Evolutionary conservation across 2,113 vertebrate genomes (phyloP).

Genomic region (Microtus pennsylvanicus): DNA sequence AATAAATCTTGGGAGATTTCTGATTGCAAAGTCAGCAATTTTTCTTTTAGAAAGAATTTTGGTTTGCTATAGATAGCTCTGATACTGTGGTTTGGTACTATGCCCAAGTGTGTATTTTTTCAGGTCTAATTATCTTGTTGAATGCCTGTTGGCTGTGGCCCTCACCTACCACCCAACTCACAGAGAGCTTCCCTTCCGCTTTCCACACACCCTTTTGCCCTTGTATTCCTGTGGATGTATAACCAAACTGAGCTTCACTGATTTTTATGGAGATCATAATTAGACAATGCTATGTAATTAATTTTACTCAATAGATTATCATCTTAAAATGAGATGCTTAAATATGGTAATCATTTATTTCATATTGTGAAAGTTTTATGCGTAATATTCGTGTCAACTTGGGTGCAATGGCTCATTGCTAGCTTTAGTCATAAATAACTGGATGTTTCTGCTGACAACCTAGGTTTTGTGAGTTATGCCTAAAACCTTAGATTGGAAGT

Average conservation of each 20-base stretch:
- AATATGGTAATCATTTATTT: constrained; percentile 76
- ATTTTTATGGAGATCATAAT: constrained; percentile 65
- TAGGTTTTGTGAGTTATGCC: constrained; percentile 89
- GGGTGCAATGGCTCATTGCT: constrained; percentile 81
- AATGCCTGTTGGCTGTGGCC: constrained; percentile 57
- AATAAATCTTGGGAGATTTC: constrained; percentile 76
- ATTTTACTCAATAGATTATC: constrained; percentile 72
- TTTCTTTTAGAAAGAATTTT: constrained; percentile 52
- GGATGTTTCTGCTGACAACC: constrained; percentile 90
- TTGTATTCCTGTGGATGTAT: constrained; percentile 59
- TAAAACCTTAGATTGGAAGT: constrained; percentile 90
- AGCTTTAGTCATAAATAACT: constrained; percentile 81
- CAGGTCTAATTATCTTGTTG: neutral
- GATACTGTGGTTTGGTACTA: constrained; percentile 53
- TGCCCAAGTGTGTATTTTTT: constrained; percentile 36
- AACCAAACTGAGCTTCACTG: constrained; percentile 72
- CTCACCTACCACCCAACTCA: constrained; percentile 6
- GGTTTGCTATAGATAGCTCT: constrained; percentile 55
- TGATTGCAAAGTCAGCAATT: constrained; percentile 63
- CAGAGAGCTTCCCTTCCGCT: constrained; percentile 29
- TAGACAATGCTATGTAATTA: constrained; percentile 57
- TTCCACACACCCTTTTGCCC: neutral
- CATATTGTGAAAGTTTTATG: constrained; percentile 76
- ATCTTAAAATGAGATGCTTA: constrained; percentile 77
- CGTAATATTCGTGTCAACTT: constrained; percentile 77